Percentiles rank a stretch among this genome's conserved stretches.
Conservation (phyloP, 2,113 vertebrate species). For the Hippoglossus stenolepis region DNA sequence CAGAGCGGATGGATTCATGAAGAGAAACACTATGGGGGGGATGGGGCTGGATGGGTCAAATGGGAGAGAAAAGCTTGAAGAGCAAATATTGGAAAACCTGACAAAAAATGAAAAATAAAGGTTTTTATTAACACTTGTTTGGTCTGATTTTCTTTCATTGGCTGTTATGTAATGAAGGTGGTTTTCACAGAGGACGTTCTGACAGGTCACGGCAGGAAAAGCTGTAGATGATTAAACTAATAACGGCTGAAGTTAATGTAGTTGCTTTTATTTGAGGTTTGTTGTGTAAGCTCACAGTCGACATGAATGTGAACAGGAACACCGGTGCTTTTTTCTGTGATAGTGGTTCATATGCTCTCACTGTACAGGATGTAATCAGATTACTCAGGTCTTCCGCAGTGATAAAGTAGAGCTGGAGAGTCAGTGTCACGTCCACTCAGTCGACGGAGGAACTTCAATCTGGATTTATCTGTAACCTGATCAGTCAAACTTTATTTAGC, state of each 20-base stretch:
- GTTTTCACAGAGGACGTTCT: not conserved
- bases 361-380: too few relatives aligned
- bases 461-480: too few relatives aligned
- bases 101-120: constrained; percentile 78
- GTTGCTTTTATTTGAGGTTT: not conserved
- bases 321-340: not conserved
- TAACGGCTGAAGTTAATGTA: not conserved
- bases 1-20: constrained; percentile 45
- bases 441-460: too few relatives aligned
- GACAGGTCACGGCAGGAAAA: not conserved
- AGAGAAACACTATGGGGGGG: constrained; percentile 46
- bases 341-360: too few relatives aligned
- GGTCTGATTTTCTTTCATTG: constrained; percentile 19
- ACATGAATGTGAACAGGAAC: not conserved
- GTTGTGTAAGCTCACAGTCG: not conserved
- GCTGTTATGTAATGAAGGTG: not conserved
- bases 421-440: too few relatives aligned
- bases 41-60: constrained; percentile 55
- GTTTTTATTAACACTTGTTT: constrained; percentile 80
- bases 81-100: constrained; percentile 66
- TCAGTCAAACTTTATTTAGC: too few relatives aligned
- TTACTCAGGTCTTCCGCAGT: too few relatives aligned
- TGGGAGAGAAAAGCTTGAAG: constrained; percentile 52
- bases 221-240: not conserved
- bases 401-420: too few relatives aligned